A percentile compares a stretch with the other conserved stretches of the same genome.
Conservation (phyloP, 1,140 invertebrate species). For the Lanistes nyassanus region DNA sequence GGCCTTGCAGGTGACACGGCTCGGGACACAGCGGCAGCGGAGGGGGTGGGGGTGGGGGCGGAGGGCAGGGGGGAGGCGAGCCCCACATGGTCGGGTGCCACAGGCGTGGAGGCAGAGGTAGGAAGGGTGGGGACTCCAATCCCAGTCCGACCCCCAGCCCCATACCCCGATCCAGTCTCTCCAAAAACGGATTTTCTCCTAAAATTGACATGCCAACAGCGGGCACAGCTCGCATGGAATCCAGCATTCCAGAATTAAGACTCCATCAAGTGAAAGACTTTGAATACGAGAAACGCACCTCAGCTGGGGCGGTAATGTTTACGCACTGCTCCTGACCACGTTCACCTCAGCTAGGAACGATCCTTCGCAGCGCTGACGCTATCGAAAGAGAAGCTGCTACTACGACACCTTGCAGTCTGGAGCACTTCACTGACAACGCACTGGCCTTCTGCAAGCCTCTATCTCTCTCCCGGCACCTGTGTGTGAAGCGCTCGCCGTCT, state of each 20-base stretch:
- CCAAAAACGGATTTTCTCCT: conserved; percentile 6
- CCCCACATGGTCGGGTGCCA: conserved; percentile 13
- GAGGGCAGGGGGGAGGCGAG: conserved; percentile 5
- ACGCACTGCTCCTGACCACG: too few species aligned
- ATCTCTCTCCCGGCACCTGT: conserved; percentile 4
- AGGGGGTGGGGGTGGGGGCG: conserved; percentile 1
- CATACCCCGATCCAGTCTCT: conserved; percentile 11
- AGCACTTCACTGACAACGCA: too few species aligned
- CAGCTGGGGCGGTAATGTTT: too few species aligned
- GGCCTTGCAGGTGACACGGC: conserved; percentile 9
- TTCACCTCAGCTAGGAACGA: too few species aligned
- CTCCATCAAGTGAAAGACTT: neutral
- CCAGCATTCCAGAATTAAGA: conserved; percentile 4
- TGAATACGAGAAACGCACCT: too few species aligned
- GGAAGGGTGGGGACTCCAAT: conserved; percentile 9
- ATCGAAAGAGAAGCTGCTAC: too few species aligned
- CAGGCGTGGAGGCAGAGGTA: conserved; percentile 9
- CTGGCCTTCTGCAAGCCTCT: too few species aligned
- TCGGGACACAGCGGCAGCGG: conserved; percentile 23
- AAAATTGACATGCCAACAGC: conserved; percentile 12
- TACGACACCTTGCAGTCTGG: too few species aligned
- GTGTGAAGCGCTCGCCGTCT: neutral
- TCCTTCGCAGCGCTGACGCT: too few species aligned
- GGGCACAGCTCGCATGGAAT: conserved; percentile 2
- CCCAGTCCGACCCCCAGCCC: neutral